Base-by-base conservation (phyloP, 2,797 vertebrate genomes). In the Melanotaenia parkinsoni region DNA sequence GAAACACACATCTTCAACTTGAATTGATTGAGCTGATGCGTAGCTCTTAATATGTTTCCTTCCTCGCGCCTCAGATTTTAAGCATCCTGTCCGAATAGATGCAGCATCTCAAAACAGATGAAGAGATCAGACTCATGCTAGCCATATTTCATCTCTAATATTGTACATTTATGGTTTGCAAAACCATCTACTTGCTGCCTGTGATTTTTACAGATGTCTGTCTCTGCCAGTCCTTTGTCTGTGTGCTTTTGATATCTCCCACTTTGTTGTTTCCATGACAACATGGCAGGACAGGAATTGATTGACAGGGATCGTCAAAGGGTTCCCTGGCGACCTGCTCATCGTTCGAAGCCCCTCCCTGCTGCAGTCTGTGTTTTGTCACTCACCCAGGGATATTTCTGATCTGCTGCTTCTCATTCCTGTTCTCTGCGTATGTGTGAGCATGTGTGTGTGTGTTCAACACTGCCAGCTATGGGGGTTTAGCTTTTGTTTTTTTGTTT, bases 241-340 rank as follows among this genome's bases (percentile, higher is more conserved):
- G 82, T 77, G 76, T 80, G 89, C 91, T 85, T 92, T 92, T 93
- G 92, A 93, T 93, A 89, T 91, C 90, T 83, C 85, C 89, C 86
- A 92, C 90, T 94, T 93, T 94, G 91, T 91, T 93, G 93, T 94
- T 94, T 91, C 93, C 92, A 93, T 94, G 93, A 93, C 93, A 93
- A 94, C 93, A 82, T 90, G 80, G 89, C 83, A 92, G 93, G 93
- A 93, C 92, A 92, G 88, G 90, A 90, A 92, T 88, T 93, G 93
- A 94, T 93, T 94, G 93, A 94, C 93, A 94, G 91, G 89, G 81
- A 93, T 93, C 90, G 91, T 93, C 92, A 93, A 93, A 93, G 91
- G 91, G 90, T 91, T 93, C 89, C 90, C 89, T 89, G 89, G 89
- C 81, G 90, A 90, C 90, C 87, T 84, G 88, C 85, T 92, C 87